phyloP scores from a whole-genome alignment of 1,140 invertebrate species.

The Bombus superbus region DNA sequence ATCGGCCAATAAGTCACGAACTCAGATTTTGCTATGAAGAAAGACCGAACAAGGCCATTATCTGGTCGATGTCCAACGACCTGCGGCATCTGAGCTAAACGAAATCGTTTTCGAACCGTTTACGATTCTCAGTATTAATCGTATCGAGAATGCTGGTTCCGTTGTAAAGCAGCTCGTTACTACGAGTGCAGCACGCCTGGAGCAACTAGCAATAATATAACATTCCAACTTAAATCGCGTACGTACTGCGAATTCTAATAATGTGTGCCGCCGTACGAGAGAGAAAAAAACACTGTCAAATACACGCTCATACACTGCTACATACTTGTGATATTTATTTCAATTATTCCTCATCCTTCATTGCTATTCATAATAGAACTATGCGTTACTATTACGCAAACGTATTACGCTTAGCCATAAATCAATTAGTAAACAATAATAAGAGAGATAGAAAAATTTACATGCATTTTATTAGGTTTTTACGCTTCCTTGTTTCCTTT shows the following conservation, averaged over 20 bases:
- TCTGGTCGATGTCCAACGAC: conserved; percentile 50
- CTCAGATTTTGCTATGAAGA: conserved; percentile 59
- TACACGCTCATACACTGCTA: conserved; percentile 82
- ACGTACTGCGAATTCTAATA: conserved; percentile 78
- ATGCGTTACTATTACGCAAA: too few relatives aligned
- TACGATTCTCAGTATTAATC: conserved; percentile 45
- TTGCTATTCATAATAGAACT: background rate
- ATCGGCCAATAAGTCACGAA: conserved; percentile 37
- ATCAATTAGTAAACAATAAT: too few relatives aligned
- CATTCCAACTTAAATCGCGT: conserved; percentile 78
- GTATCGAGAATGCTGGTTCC: conserved; percentile 19
- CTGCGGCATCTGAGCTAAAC: conserved; percentile 18
- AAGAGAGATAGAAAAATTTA: too few relatives aligned
- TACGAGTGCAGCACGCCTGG: conserved; percentile 73
- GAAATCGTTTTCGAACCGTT: conserved; percentile 40
- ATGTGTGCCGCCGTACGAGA: conserved; percentile 77
- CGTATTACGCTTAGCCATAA: too few relatives aligned
- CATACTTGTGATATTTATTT: conserved; percentile 64
- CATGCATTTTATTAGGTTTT: too few relatives aligned
- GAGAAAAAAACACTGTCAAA: conserved; percentile 79
- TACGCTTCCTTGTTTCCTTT: too few relatives aligned
- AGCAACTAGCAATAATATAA: conserved; percentile 79
- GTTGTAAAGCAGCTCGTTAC: conserved; percentile 43
- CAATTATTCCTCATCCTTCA: conserved; percentile 29
- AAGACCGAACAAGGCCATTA: conserved; percentile 9